A percentile compares a stretch with the other conserved stretches of the same genome.
These are phyloP conservation scores for Abramis brama DNA, from an alignment of 2,113 vertebrate genomes.

Conservation along the genomic window DNA sequence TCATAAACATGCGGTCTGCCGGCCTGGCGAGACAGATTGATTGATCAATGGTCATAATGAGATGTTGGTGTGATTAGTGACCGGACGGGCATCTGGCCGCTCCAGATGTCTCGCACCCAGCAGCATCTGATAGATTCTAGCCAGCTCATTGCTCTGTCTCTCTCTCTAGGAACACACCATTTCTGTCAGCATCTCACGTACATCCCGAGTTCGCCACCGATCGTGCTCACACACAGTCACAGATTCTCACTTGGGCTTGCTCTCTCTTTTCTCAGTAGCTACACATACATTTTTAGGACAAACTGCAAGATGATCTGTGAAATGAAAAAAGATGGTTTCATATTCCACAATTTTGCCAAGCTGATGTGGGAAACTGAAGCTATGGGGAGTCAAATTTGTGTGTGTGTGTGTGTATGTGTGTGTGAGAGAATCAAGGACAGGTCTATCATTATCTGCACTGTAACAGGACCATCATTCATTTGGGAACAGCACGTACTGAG, in stretches of 20 bases:
- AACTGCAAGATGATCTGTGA: slow-evolving; percentile 42
- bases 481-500: slow-evolving; percentile 40
- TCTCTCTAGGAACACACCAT: background rate
- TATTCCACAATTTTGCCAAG: slow-evolving; percentile 33
- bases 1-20: slow-evolving; percentile 16
- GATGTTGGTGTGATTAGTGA: slow-evolving; percentile 48
- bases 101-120: slow-evolving; percentile 46
- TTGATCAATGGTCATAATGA: slow-evolving; percentile 48
- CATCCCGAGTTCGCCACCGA: background rate
- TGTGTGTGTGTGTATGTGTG: slow-evolving; percentile 26
- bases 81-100: slow-evolving; percentile 45
- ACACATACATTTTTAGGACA: slow-evolving; percentile 36
- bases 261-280: background rate
- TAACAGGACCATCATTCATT: slow-evolving; percentile 20
- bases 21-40: slow-evolving; percentile 33
- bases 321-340: slow-evolving; percentile 49
- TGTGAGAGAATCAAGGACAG: slow-evolving; percentile 21
- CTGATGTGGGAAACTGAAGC: slow-evolving; percentile 16
- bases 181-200: slow-evolving; percentile 7
- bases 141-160: background rate
- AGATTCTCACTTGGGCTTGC: background rate
- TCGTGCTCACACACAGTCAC: background rate
- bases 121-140: slow-evolving; percentile 45
- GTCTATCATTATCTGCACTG: slow-evolving; percentile 33
- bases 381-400: slow-evolving; percentile 17